Evolutionary conservation across 2,113 vertebrate species (phyloP).

Genomic region (Tetraodon nigroviridis): DNA sequence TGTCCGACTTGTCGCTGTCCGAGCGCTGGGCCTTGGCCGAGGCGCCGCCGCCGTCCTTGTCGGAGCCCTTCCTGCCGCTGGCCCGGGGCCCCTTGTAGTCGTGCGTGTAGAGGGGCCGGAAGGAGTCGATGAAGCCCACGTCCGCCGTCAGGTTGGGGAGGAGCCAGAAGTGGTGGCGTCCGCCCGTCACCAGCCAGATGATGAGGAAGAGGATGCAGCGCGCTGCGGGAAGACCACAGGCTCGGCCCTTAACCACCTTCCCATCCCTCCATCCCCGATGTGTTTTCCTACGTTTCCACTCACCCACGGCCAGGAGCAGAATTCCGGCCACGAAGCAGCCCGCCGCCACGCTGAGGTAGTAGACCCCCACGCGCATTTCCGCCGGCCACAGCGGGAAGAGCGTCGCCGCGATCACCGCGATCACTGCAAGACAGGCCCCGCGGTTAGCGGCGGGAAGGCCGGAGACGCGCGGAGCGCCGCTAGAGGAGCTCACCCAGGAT

Average conservation of each 20-base stretch:
- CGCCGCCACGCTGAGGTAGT: conserved; percentile 96
- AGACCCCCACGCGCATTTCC: conserved; percentile 98
- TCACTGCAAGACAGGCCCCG: conserved; percentile 83
- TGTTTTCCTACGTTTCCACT: conserved; percentile 54
- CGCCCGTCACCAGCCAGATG: conserved; percentile 96
- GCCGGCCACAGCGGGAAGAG: conserved; percentile 97
- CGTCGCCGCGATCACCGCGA: conserved; percentile 95
- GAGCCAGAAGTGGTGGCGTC: conserved; percentile 99
- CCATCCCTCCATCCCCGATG: too few relatives aligned
- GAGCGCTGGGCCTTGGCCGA: conserved; percentile 83
- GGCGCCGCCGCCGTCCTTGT: conserved; percentile 69
- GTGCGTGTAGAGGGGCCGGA: conserved; percentile 96
- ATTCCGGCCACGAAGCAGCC: conserved; percentile 99
- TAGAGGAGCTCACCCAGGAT: conserved; percentile 76
- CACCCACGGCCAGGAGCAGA: conserved; percentile 93
- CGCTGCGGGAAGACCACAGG: conserved; percentile 68
- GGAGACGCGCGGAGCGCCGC: neutral
- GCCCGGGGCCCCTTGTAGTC: conserved; percentile 94
- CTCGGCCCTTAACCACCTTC: too few relatives aligned
- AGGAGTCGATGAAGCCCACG: conserved; percentile 98
- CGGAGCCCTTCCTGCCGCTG: conserved; percentile 83
- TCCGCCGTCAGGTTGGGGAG: conserved; percentile 96
- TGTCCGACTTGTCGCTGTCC: conserved; percentile 91
- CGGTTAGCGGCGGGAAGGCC: conserved; percentile 13
- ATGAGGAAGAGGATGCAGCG: conserved; percentile 97